Conservation (phyloP, 2,888 invertebrate genomes). For the Drosophila nr. medialis region DNA sequence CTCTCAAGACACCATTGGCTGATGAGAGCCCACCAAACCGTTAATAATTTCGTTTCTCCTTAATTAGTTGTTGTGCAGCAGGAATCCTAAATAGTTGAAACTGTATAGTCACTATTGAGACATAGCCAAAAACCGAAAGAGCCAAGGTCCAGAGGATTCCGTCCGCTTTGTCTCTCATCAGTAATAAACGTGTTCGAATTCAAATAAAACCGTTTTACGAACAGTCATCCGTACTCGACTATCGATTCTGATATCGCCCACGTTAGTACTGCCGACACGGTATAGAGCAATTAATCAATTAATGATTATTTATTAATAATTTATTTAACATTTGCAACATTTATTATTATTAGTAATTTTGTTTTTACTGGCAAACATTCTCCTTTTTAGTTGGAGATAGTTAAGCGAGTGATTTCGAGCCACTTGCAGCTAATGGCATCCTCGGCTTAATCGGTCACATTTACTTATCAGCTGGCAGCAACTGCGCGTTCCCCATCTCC, state of each 20-base stretch:
- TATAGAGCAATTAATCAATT: too few species aligned
- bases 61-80: background rate
- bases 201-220: background rate
- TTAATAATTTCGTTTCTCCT: too few species aligned
- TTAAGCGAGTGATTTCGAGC: background rate
- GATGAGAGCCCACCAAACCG: background rate
- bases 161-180: background rate
- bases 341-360: background rate
- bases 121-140: background rate
- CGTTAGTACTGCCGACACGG: background rate
- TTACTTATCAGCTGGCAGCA: conserved; percentile 12
- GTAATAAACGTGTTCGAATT: background rate
- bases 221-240: background rate
- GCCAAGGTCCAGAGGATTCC: background rate
- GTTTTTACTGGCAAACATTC: background rate
- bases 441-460: conserved; percentile 7
- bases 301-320: background rate
- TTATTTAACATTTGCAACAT: background rate
- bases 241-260: background rate
- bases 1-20: too few species aligned
- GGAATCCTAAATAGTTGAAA: background rate
- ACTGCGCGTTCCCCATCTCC: background rate
- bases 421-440: background rate
- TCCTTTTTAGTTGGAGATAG: background rate
- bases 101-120: background rate